Base-by-base conservation (phyloP, 2,113 vertebrate species). In the Syngnathus scovelli region DNA sequence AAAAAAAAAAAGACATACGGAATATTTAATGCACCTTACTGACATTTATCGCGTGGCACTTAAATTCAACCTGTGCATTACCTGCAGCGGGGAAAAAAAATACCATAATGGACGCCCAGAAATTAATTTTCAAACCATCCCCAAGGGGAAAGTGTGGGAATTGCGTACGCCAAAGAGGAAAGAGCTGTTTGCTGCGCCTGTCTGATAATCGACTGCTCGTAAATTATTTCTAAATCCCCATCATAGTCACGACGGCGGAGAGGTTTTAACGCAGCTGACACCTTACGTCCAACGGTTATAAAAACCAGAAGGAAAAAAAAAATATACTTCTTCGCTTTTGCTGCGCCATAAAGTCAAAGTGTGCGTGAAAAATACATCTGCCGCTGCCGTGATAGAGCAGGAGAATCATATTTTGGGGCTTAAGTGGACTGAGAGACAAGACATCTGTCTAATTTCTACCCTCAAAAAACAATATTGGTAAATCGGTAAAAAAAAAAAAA, bases 191-290 rank as follows among this genome's bases (percentile, higher is more conserved):
- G 11, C 39, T 23, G 38, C 43, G 38, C n/a, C 39, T 23, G 60
- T 43, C 60, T 61, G 60, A 61, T 61, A 41, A 61, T 62, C 60
- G 60, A 62, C 60, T 41, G 39, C 60, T 62, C 60, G 27, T 62
- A 62, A 62, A 62, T 62, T 62, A n/a, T 62, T 43, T 62, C 39
- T 62, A 41, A 43, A 62, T 62, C 60, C 60, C 60, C 39, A 10
- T 43, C n/a, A 43, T 62, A 43, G 43, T 62, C 60, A 41, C 21
- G 15, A 38, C 9, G 41, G 59, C 38, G 15, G 10, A 13, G 59
- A 38, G 59, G n/a, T 61, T 61, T 61, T 61, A 41, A 61, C 38
- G 5, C 37, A 4, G 59, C 59, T 13, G 59, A 41, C 59, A 41
- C 38, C 37, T 39, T 39, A 39, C 18, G 18, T 19, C 38, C 2